phyloP scores from a whole-genome alignment of 2,888 invertebrate genomes.

The Halictus quadricinctus region DNA sequence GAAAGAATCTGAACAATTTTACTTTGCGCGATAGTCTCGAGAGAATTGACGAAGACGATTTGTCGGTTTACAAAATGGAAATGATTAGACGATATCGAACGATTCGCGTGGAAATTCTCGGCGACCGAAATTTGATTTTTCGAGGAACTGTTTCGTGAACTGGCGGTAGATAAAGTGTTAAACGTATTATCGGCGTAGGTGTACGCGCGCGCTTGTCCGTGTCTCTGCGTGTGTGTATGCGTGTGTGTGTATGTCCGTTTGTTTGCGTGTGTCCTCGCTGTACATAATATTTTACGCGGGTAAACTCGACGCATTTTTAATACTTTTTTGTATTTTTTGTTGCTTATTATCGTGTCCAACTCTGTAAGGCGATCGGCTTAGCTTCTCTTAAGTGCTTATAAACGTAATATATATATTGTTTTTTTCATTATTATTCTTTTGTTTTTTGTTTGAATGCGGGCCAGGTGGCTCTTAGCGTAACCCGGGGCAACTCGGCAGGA shows the following conservation, averaged over 20 bases:
- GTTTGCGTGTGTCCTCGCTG: conserved; percentile 13
- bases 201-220: background rate
- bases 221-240: background rate
- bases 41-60: background rate
- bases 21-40: background rate
- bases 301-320: conserved; percentile 31
- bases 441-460: conserved; percentile 64
- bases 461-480: conserved; percentile 76
- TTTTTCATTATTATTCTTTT: conserved; percentile 29
- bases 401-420: conserved; percentile 66
- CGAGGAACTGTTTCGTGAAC: background rate
- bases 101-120: background rate
- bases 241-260: background rate
- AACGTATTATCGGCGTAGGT: background rate
- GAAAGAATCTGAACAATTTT: background rate
- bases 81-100: background rate
- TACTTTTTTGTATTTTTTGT: conserved; percentile 29
- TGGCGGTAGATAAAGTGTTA: conserved; percentile 7
- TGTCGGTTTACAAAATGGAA: background rate
- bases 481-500: conserved; percentile 79
- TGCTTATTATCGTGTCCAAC: conserved; percentile 63
- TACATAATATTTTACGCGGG: conserved; percentile 44
- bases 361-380: conserved; percentile 69
- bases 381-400: conserved; percentile 65
- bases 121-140: background rate